Evolutionary conservation across 2,888 invertebrate genomes (phyloP).

Genomic region (Apantesis nais): DNA sequence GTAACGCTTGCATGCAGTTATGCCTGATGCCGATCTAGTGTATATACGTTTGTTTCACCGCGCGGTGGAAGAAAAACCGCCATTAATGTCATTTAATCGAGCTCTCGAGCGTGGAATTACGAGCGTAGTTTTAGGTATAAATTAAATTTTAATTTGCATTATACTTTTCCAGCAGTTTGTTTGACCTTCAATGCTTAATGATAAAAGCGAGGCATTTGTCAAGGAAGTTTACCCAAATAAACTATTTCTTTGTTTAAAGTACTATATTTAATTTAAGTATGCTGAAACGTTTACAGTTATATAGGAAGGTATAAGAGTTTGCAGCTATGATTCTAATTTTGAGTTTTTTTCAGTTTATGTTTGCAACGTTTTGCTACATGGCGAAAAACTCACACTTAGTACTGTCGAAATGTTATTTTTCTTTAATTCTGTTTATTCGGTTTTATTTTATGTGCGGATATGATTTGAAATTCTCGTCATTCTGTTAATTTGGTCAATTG

Average conservation of each 20-base stretch:
- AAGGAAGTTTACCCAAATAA: conserved; percentile 58
- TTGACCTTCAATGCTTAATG: conserved; percentile 72
- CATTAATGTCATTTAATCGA: conserved; percentile 74
- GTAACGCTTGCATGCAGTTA: not conserved
- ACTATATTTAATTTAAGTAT: conserved; percentile 20
- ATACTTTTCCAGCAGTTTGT: conserved; percentile 71
- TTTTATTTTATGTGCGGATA: not conserved
- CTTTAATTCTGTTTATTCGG: not conserved
- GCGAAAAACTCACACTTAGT: no score
- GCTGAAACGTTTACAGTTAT: not conserved
- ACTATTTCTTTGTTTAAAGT: conserved; percentile 36
- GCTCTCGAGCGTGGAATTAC: conserved; percentile 79
- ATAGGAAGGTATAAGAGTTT: not conserved
- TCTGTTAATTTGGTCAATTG: not conserved
- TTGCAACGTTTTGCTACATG: no score
- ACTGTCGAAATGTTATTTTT: not conserved
- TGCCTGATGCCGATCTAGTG: not conserved
- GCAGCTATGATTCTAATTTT: not conserved
- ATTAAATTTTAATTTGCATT: conserved; percentile 72
- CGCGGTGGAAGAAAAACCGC: conserved; percentile 62
- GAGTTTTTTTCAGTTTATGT: no score
- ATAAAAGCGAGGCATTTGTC: conserved; percentile 66
- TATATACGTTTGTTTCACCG: conserved; percentile 33
- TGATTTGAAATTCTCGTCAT: not conserved
- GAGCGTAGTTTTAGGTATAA: conserved; percentile 72